Evolutionary conservation across 2,888 invertebrate species (phyloP), one percentile per base, ranked within the genome.

Genomic region (Arge pagana): DNA sequence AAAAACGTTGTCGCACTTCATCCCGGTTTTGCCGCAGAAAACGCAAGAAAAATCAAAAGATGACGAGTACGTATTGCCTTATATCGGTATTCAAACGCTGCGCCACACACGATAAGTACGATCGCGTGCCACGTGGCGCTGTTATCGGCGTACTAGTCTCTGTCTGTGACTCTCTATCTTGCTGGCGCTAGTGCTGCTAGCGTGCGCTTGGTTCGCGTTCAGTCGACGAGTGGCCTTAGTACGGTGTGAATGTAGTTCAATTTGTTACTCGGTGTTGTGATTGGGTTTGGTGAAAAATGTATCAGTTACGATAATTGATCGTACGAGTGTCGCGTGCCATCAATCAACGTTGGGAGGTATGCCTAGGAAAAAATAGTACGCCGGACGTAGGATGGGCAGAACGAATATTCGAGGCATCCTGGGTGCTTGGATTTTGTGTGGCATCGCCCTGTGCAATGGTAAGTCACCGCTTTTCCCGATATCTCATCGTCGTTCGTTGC

Each of bases 361-460:
- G 62, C 59, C 52, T 54, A 58, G 57, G 60, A 53, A 53, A 55
- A 56, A 51, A 54, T 49, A 54, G 45, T 51, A 53, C 51, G 51
- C 41, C 52, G 56, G 53, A 56, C 54, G 55, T 66, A 67, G 66
- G 59, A 68, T 68, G 67, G 66, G 63, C 60, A 59, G 63, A 52
- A 59, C 58, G 55, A 64, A 54, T 56, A 57, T 62, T 52, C 56
- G 54, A 53, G 59, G 59, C 57, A 60, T 65, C 52, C 55, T 68
- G 49, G 61, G 61, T 39, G 60, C 59, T 58, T 67, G 59, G 60
- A 60, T 67, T 48, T 45, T 61, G 21, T 59, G 62, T 61, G 56
- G 62, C 52, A 60, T 61, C 54, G 58, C 60, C 24, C 36, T 28
- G 54, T 57, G 56, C 48, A 28, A 56, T 56, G 59, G 55, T 60